Conservation (phyloP, 2,113 vertebrate genomes). For the Stigmatopora argus region DNA sequence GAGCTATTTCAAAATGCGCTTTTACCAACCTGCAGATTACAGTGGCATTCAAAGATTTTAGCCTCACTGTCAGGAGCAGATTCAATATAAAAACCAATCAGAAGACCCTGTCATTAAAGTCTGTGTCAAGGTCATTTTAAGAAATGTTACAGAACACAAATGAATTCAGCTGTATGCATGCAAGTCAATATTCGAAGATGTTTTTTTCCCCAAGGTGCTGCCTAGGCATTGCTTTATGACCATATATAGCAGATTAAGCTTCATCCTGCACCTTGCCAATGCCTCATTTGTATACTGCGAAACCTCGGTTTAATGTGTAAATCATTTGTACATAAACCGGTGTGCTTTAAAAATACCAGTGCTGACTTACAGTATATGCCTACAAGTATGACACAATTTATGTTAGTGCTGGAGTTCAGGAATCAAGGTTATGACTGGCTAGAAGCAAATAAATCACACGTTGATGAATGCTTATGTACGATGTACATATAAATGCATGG, state of each 20-base stretch:
- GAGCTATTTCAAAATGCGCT: not conserved
- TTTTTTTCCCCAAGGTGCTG: conserved; percentile 16
- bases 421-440: conserved; percentile 31
- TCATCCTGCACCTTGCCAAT: conserved; percentile 17
- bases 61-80: not conserved
- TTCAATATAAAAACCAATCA: not conserved
- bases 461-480: conserved; percentile 1
- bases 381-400: conserved; percentile 40
- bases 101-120: not conserved
- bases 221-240: conserved; percentile 17
- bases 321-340: conserved; percentile 22
- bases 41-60: not conserved
- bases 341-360: conserved; percentile 21
- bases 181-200: conserved; percentile 26
- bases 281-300: conserved; percentile 28
- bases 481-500: not conserved
- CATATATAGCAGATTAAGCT: conserved; percentile 33
- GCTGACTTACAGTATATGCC: conserved; percentile 3
- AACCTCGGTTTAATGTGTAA: conserved; percentile 43
- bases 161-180: not conserved
- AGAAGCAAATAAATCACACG: conserved; percentile 35
- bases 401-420: conserved; percentile 36
- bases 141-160: not conserved
- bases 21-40: not conserved
- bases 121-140: not conserved